Conservation (phyloP, 2,797 vertebrate species). For the Melanotaenia boesemani region DNA sequence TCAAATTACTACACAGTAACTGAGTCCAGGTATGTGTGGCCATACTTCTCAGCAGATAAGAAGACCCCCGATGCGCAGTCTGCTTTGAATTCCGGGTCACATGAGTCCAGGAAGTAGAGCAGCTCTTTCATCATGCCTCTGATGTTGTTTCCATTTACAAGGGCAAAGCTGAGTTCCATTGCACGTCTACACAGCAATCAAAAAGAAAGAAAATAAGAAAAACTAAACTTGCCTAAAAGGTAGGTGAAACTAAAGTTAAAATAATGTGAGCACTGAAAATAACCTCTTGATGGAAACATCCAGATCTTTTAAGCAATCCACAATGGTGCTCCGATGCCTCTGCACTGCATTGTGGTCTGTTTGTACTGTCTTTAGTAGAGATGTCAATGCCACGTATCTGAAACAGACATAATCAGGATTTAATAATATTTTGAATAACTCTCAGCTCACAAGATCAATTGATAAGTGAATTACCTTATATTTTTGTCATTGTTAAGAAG, state of each 20-base stretch:
- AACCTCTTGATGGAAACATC: slow-evolving; percentile 99
- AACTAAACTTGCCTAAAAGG: not conserved
- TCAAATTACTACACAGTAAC: slow-evolving; percentile 18
- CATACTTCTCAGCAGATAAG: slow-evolving; percentile 98
- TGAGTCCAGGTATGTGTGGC: slow-evolving; percentile 6
- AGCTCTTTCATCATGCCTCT: slow-evolving; percentile 99
- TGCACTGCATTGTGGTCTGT: slow-evolving; percentile 99
- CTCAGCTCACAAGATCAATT: not conserved
- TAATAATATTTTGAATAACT: not conserved
- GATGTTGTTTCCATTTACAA: slow-evolving; percentile 99
- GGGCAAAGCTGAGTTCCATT: slow-evolving; percentile 98
- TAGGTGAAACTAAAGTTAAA: not conserved
- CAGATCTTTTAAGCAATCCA: slow-evolving; percentile 98
- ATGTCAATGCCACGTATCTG: slow-evolving; percentile 98
- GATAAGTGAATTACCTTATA: slow-evolving; percentile 85
- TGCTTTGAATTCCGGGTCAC: slow-evolving; percentile 99
- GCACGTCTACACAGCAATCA: slow-evolving; percentile 86
- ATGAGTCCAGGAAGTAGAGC: slow-evolving; percentile 98
- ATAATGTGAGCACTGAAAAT: not conserved
- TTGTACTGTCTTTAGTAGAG: slow-evolving; percentile 98
- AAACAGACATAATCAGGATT: slow-evolving; percentile 12
- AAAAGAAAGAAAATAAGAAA: slow-evolving; percentile 25
- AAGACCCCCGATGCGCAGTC: slow-evolving; percentile 99
- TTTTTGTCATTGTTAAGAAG: slow-evolving; percentile 99
- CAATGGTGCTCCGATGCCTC: slow-evolving; percentile 97